Conservation (phyloP, 2,888 invertebrate genomes). For the Blomia tropicalis region DNA sequence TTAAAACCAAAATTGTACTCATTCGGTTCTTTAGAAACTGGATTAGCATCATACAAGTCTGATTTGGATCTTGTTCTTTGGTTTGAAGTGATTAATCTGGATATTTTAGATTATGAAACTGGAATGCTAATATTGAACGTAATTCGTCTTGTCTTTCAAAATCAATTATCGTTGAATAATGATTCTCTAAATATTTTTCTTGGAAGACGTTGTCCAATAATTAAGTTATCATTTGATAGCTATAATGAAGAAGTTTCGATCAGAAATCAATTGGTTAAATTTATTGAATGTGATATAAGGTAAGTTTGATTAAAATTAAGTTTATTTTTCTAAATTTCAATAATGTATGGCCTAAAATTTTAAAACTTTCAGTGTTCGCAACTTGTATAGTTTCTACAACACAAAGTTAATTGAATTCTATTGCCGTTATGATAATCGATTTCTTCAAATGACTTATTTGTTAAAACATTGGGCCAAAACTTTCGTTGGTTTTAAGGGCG, state of each 20-base stretch:
- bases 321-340: not conserved
- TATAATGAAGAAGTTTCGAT: not conserved
- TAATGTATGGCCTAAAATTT: no score
- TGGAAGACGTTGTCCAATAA: not conserved
- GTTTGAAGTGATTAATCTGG: not conserved
- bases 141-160: not conserved
- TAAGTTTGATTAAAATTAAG: not conserved
- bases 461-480: not conserved
- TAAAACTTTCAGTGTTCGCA: not conserved
- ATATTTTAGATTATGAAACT: not conserved
- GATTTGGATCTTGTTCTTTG: not conserved
- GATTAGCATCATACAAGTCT: not conserved
- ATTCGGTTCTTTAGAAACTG: not conserved
- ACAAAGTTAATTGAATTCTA: not conserved
- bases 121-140: not conserved
- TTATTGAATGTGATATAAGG: not conserved
- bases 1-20: not conserved
- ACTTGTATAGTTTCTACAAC: not conserved
- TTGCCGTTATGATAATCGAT: not conserved
- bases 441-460: not conserved
- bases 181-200: not conserved
- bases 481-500: not conserved
- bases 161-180: not conserved
- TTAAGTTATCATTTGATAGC: not conserved
- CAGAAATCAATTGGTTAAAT: not conserved